A percentile compares a stretch with the other conserved stretches of the same genome.
phyloP scores from a whole-genome alignment of 2,113 vertebrate genomes.

The Gymnocephalus cernua region DNA sequence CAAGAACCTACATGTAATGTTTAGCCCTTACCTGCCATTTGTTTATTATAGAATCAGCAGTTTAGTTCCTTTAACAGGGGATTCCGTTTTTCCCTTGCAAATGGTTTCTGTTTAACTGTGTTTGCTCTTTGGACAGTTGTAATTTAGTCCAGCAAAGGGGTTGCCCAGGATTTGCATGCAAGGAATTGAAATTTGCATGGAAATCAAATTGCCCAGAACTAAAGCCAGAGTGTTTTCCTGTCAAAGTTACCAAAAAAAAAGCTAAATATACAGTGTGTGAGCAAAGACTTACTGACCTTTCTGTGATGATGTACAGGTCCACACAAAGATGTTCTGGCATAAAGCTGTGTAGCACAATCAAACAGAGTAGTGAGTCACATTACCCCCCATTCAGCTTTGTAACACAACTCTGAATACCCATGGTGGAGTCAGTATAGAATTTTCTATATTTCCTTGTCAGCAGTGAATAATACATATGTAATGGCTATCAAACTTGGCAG shows the following conservation, averaged over 20 bases:
- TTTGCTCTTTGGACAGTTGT: slow-evolving; percentile 67
- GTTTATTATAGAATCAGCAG: slow-evolving; percentile 65
- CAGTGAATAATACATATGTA: slow-evolving; percentile 61
- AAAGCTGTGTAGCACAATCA: neutral
- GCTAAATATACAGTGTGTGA: slow-evolving; percentile 19
- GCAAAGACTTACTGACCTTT: slow-evolving; percentile 22
- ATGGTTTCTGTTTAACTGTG: slow-evolving; percentile 68
- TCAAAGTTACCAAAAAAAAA: slow-evolving; percentile 35
- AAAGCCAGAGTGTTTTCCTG: slow-evolving; percentile 33
- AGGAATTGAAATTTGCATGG: slow-evolving; percentile 67
- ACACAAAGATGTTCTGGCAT: slow-evolving; percentile 20
- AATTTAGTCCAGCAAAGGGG: slow-evolving; percentile 56
- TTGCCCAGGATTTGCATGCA: slow-evolving; percentile 66
- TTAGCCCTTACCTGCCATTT: slow-evolving; percentile 54
- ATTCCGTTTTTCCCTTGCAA: slow-evolving; percentile 61
- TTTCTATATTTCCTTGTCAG: slow-evolving; percentile 56
- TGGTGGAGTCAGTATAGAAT: slow-evolving; percentile 33
- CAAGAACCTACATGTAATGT: slow-evolving; percentile 61
- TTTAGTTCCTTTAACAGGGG: slow-evolving; percentile 63
- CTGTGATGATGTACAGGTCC: slow-evolving; percentile 16
- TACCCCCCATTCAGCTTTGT: slow-evolving; percentile 22
- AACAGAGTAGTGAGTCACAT: slow-evolving; percentile 19
- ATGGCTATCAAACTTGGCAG: slow-evolving; percentile 51
- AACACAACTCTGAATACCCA: slow-evolving; percentile 15
- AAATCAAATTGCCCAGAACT: slow-evolving; percentile 54